Evolutionary conservation across 2,113 vertebrate genomes (phyloP).

Genomic region (Elaphurus davidianus): DNA sequence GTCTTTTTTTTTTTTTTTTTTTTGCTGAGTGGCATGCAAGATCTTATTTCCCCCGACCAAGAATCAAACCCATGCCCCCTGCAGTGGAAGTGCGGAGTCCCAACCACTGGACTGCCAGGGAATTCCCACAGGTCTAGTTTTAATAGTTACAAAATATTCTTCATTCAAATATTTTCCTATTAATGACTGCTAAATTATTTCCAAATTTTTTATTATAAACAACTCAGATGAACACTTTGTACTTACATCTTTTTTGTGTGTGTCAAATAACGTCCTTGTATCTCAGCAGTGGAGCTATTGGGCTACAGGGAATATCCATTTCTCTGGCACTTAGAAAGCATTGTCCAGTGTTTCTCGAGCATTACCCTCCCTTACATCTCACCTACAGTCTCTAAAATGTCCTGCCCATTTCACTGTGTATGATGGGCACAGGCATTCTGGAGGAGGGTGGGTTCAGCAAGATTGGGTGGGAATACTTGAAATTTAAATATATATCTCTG

Average conservation of each 20-base stretch:
- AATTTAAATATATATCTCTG: neutral
- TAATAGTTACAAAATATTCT: neutral
- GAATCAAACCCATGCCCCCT: neutral
- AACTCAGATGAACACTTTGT: neutral
- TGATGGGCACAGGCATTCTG: neutral
- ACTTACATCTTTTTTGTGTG: neutral
- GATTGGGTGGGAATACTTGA: neutral
- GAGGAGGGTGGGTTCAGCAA: neutral
- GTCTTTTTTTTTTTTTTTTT: neutral
- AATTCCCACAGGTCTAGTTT: neutral
- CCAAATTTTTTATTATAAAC: conserved; percentile 30
- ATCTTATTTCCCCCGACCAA: neutral
- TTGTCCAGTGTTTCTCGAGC: neutral
- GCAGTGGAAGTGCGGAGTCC: neutral
- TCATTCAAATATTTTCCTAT: neutral
- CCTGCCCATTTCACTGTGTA: neutral
- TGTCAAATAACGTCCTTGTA: neutral
- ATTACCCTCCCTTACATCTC: neutral
- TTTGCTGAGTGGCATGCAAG: neutral
- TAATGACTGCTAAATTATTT: neutral
- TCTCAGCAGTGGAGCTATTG: neutral
- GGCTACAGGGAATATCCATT: neutral
- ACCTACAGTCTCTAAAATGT: neutral
- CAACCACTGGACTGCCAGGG: neutral
- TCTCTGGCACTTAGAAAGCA: neutral